phyloP scores from a whole-genome alignment of 2,888 invertebrate genomes.

The Drosophila diplacantha region DNA sequence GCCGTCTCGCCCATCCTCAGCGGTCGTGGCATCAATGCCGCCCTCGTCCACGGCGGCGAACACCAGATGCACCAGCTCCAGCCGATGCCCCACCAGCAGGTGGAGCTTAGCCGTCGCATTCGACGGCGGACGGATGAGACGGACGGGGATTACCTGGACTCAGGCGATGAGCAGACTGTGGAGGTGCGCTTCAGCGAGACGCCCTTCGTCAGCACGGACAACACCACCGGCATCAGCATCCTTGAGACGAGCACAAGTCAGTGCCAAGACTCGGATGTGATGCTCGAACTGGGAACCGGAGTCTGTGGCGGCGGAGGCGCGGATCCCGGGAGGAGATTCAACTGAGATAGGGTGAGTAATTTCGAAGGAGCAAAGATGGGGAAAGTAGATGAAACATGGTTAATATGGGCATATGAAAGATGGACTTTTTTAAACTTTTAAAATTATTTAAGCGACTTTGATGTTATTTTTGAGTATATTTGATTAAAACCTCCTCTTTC shows the following conservation, averaged over 20 bases:
- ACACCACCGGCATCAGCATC: conserved; percentile 72
- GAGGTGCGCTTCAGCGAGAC: conserved; percentile 76
- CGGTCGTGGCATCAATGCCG: conserved; percentile 58
- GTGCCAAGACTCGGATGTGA: conserved; percentile 48
- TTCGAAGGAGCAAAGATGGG: too few relatives aligned
- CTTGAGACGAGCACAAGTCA: conserved; percentile 63
- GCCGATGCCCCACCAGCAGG: conserved; percentile 55
- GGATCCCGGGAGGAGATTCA: conserved; percentile 31
- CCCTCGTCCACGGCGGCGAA: conserved; percentile 57
- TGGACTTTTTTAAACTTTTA: neutral
- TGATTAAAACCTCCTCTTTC: neutral
- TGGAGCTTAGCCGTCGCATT: conserved; percentile 63
- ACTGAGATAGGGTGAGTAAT: conserved; percentile 75
- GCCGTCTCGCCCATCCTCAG: conserved; percentile 67
- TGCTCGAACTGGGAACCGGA: conserved; percentile 38
- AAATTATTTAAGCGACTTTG: neutral
- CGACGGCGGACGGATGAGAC: conserved; percentile 50
- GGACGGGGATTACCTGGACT: conserved; percentile 70
- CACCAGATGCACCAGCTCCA: conserved; percentile 46
- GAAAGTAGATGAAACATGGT: neutral
- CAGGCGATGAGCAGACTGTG: conserved; percentile 74
- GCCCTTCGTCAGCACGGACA: conserved; percentile 76
- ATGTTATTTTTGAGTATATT: neutral
- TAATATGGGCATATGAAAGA: neutral
- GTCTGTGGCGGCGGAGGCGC: conserved; percentile 22